Evolutionary conservation across 1,140 invertebrate species (phyloP).

Genomic region (Onthophagus taurus): DNA sequence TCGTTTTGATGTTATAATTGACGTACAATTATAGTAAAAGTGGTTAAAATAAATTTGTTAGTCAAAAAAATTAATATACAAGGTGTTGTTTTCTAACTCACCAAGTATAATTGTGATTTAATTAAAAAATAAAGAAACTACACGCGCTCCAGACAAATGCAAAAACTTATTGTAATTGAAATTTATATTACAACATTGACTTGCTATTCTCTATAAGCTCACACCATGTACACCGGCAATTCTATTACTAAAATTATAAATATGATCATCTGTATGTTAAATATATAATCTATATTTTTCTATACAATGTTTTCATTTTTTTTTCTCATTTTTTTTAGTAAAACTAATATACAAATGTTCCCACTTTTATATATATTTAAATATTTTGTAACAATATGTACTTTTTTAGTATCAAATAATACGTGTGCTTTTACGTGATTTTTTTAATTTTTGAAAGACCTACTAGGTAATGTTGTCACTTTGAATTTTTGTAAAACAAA

Average conservation of each 20-base stretch:
- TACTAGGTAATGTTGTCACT: too few relatives aligned
- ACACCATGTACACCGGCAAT: conserved; percentile 37
- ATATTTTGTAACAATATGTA: neutral
- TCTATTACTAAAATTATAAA: conserved; percentile 30
- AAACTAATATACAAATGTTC: conserved; percentile 35
- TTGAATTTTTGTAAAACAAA: conserved; percentile 23
- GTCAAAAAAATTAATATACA: too few relatives aligned
- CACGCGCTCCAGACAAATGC: too few relatives aligned
- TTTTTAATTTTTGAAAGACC: conserved; percentile 2
- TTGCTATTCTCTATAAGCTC: conserved; percentile 33
- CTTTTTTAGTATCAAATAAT: too few relatives aligned
- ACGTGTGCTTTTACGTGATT: neutral
- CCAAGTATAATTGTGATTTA: too few relatives aligned
- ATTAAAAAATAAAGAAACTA: too few relatives aligned
- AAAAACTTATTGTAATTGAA: too few relatives aligned
- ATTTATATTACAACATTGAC: conserved; percentile 26
- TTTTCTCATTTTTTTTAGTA: conserved; percentile 7
- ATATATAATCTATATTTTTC: conserved; percentile 34
- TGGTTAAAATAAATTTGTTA: too few relatives aligned
- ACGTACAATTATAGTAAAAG: too few relatives aligned
- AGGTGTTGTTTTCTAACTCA: too few relatives aligned
- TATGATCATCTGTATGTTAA: conserved; percentile 31
- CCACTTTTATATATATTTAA: conserved; percentile 14
- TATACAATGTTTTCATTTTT: conserved; percentile 32
- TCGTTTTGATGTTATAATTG: too few relatives aligned